Evolutionary conservation across 2,797 vertebrate species (phyloP).

Genomic region (Gymnothorax reevesii): DNA sequence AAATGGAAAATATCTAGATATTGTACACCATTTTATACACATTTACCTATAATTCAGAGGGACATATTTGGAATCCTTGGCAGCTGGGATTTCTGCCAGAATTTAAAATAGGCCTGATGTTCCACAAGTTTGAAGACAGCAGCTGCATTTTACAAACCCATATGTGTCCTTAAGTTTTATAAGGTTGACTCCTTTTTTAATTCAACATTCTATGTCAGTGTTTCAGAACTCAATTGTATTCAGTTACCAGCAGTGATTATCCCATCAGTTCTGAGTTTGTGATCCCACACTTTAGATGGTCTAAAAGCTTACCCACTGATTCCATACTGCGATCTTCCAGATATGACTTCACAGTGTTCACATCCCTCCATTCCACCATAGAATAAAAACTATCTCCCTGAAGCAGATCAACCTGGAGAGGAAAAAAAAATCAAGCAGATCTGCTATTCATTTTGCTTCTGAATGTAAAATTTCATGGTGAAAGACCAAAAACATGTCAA

Average conservation of each 20-base stretch:
- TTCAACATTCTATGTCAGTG: background rate
- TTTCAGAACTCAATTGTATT: background rate
- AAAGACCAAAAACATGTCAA: background rate
- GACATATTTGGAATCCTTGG: no score
- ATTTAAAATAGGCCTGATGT: no score
- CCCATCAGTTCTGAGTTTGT: background rate
- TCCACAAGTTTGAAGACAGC: no score
- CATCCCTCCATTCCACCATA: conserved; percentile 65
- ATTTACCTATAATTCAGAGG: no score
- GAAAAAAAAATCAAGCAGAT: background rate
- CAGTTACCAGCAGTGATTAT: background rate
- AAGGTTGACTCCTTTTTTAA: no score
- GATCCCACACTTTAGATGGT: background rate
- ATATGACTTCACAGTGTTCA: conserved; percentile 54
- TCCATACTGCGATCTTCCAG: conserved; percentile 58
- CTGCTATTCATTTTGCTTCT: conserved; percentile 10
- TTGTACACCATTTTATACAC: no score
- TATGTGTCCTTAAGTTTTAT: no score
- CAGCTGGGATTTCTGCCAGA: no score
- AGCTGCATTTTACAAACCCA: no score
- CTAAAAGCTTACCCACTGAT: conserved; percentile 58
- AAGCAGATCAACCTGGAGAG: conserved; percentile 74
- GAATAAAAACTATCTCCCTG: conserved; percentile 76
- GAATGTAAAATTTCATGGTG: background rate
- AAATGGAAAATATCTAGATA: no score